A percentile compares a stretch with the other conserved stretches of the same genome.
phyloP scores from a whole-genome alignment of 2,797 vertebrate genomes.

The Mus spretus region DNA sequence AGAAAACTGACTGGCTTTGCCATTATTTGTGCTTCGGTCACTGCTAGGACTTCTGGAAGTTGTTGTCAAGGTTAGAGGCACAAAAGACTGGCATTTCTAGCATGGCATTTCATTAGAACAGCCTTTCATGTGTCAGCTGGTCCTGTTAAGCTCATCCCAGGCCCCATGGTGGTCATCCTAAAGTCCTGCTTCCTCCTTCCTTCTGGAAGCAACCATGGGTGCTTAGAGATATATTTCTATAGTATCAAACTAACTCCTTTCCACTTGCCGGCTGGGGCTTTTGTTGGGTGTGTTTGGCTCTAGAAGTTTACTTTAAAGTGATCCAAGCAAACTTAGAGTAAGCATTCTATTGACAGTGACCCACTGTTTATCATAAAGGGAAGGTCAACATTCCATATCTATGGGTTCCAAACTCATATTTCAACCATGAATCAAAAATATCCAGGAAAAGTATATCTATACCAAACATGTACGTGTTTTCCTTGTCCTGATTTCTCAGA shows the following conservation, averaged over 20 bases:
- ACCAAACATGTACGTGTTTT: background rate
- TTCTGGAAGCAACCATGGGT: background rate
- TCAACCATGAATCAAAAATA: background rate
- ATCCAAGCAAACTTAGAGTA: background rate
- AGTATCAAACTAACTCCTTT: background rate
- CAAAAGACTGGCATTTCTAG: constrained; percentile 30
- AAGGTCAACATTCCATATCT: background rate
- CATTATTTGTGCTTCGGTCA: constrained; percentile 27
- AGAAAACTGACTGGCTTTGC: background rate
- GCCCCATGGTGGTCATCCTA: constrained; percentile 1
- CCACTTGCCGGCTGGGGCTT: background rate
- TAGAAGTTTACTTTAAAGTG: constrained; percentile 10
- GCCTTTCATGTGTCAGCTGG: constrained; percentile 22
- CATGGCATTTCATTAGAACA: constrained; percentile 26
- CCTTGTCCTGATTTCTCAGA: background rate
- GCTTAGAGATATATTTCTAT: background rate
- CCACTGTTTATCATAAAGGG: background rate
- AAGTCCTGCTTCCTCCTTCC: background rate
- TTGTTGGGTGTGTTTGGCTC: background rate
- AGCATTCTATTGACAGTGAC: background rate
- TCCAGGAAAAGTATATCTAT: background rate
- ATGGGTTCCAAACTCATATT: background rate
- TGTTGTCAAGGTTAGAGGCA: background rate
- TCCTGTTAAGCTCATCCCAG: constrained; percentile 3
- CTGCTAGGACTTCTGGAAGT: constrained; percentile 35